A percentile compares a stretch with the other conserved stretches of the same genome.
Evolutionary conservation across 1,140 invertebrate genomes (phyloP).

Genomic region (Goniozus legneri): DNA sequence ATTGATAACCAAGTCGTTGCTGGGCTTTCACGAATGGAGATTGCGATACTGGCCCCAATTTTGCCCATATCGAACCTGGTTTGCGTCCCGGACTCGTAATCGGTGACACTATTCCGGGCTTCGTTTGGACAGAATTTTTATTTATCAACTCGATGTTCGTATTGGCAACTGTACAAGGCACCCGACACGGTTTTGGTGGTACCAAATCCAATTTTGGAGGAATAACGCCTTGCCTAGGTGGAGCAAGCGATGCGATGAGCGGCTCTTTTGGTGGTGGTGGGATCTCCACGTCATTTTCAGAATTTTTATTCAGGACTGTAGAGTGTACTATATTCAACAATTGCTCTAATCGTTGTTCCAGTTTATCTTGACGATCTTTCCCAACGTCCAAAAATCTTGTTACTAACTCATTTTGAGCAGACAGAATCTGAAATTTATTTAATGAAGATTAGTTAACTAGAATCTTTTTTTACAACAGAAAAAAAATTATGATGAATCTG

Average conservation of each 20-base stretch:
- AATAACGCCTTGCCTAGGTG: slow-evolving; percentile 43
- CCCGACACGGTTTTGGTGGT: slow-evolving; percentile 49
- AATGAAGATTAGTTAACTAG: slow-evolving; percentile 1
- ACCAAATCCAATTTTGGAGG: slow-evolving; percentile 50
- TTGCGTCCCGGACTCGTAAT: slow-evolving; percentile 33
- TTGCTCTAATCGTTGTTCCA: slow-evolving; percentile 48
- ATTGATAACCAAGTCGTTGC: slow-evolving; percentile 40
- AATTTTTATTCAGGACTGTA: slow-evolving; percentile 38
- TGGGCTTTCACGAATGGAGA: slow-evolving; percentile 51
- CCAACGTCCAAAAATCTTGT: slow-evolving; percentile 46
- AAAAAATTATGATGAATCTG: slow-evolving; percentile 1
- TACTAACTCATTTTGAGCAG: slow-evolving; percentile 49
- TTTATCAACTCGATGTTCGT: slow-evolving; percentile 37
- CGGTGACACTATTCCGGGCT: slow-evolving; percentile 41
- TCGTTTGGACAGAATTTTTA: slow-evolving; percentile 37
- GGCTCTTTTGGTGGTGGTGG: slow-evolving; percentile 22
- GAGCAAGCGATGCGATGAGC: slow-evolving; percentile 38
- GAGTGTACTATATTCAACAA: slow-evolving; percentile 46
- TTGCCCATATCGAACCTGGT: slow-evolving; percentile 44
- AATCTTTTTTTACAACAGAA: slow-evolving; percentile 2
- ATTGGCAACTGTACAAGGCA: slow-evolving; percentile 42
- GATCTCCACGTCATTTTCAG: slow-evolving; percentile 18
- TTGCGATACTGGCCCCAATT: slow-evolving; percentile 50
- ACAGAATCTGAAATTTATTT: slow-evolving; percentile 46
- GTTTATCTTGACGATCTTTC: slow-evolving; percentile 43